Evolutionary conservation across 2,113 vertebrate genomes (phyloP), one percentile per base, ranked within the genome.

Genomic region (Chrysochloris asiatica): DNA sequence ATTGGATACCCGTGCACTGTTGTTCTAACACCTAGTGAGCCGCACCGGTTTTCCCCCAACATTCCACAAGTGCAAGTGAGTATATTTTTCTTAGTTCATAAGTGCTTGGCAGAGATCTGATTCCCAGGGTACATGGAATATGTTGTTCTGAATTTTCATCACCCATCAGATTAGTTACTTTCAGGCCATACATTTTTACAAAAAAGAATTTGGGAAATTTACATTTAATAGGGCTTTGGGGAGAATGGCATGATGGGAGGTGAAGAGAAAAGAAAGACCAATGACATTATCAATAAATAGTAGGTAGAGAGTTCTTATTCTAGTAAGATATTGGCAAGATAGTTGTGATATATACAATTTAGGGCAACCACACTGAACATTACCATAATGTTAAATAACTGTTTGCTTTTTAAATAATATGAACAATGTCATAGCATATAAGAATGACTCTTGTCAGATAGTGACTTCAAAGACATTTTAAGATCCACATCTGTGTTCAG

Each of bases 121-220:
- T 93, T 96, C 95, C 95, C 95, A 90, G 65, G 93, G 78, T 92
- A 83, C 90, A 86, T 63, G 63, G 77, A 43, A 56, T 89, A 81
- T 95, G 94, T 96, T 97, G 90, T 84, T 95, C 73, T 95, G 88
- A 94, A 94, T 96, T 97, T 97, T 96, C 96, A 96, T 93, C 96
- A 96, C 93, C 94, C 95, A 96, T 97, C 93, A 96, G 94, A 90
- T 97, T 95, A 95, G 86, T 96, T 96, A 95, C 90, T 93, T 93
- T 95, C 59, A 96, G 83, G 90, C 80, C 88, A 93, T 95, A 94
- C 95, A 94, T 89, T 88, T 93, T 26, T 59, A 82, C 86, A 94
- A 84, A 82, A 94, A 95, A 94, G 90, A 95, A 95, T 93, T 92
- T 89, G 88, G 83, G 65, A 95, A 95, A 96, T 91, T 90, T 95